Conservation (phyloP, 2,888 invertebrate species). For the Spilosoma lubricipeda region DNA sequence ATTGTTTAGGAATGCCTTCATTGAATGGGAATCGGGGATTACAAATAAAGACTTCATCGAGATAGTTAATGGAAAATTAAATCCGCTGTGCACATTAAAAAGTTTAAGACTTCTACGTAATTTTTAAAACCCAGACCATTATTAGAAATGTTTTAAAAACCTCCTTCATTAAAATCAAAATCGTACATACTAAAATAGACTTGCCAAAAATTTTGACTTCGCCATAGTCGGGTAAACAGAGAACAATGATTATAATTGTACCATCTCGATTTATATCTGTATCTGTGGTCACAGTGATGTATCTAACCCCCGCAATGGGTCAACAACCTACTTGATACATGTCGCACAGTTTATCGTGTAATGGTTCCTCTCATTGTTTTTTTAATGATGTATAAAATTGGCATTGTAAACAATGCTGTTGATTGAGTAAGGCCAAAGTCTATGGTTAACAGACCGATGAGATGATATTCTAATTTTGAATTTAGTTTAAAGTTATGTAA, state of each 20-base stretch:
- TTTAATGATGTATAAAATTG: constrained; percentile 12
- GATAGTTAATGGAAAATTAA: not conserved
- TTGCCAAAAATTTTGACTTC: too few relatives aligned
- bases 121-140: too few relatives aligned
- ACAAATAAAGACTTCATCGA: not conserved
- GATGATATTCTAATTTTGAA: constrained; percentile 4
- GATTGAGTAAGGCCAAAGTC: not conserved
- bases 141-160: too few relatives aligned
- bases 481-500: not conserved
- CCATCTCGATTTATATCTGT: constrained; percentile 9
- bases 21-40: not conserved
- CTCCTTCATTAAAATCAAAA: too few relatives aligned
- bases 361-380: constrained; percentile 21
- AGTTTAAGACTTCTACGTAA: too few relatives aligned
- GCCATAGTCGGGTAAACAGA: not conserved
- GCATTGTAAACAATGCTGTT: constrained; percentile 7
- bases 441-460: not conserved
- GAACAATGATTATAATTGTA: not conserved
- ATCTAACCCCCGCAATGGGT: constrained; percentile 46
- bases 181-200: too few relatives aligned
- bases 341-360: constrained; percentile 18
- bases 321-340: constrained; percentile 33
- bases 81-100: not conserved
- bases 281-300: constrained; percentile 19
- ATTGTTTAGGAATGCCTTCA: not conserved